A percentile compares a stretch with the other conserved stretches of the same genome.
phyloP scores from a whole-genome alignment of 1,140 invertebrate genomes.

The Trichoplusia ni region DNA sequence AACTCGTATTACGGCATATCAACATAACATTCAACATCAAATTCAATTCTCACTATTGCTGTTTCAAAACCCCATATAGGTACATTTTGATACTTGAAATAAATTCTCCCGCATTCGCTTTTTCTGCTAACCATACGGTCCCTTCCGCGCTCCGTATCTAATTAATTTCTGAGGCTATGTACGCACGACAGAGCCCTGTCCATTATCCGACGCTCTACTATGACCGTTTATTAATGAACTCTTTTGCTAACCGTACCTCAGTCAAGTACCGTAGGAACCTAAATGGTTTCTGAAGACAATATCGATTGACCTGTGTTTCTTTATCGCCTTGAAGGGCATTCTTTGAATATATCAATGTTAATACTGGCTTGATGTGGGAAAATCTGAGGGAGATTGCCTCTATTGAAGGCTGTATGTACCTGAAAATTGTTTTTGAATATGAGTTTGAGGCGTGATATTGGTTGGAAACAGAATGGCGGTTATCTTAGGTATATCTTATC shows the following conservation, averaged over 20 bases:
- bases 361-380: constrained; percentile 1
- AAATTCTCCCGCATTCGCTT: background rate
- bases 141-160: constrained; percentile 46
- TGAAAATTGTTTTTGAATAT: background rate
- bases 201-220: constrained; percentile 44
- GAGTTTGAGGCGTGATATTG: background rate
- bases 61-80: background rate
- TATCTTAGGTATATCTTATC: too few relatives aligned
- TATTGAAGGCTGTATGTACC: background rate
- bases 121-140: constrained; percentile 1
- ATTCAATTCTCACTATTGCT: background rate
- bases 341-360: constrained; percentile 25
- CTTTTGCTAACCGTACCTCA: constrained; percentile 30
- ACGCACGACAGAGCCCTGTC: constrained; percentile 42
- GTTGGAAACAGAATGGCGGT: too few relatives aligned
- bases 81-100: background rate
- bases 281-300: constrained; percentile 26
- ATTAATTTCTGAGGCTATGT: constrained; percentile 57
- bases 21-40: too few relatives aligned
- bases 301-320: constrained; percentile 23
- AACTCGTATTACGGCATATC: too few relatives aligned
- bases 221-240: constrained; percentile 54
- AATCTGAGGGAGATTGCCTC: background rate
- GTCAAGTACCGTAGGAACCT: constrained; percentile 21
- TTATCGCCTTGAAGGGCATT: constrained; percentile 21